A percentile compares a stretch with the other conserved stretches of the same genome.
Conservation (phyloP, 2,113 vertebrate species). For the Apteryx owenii region DNA sequence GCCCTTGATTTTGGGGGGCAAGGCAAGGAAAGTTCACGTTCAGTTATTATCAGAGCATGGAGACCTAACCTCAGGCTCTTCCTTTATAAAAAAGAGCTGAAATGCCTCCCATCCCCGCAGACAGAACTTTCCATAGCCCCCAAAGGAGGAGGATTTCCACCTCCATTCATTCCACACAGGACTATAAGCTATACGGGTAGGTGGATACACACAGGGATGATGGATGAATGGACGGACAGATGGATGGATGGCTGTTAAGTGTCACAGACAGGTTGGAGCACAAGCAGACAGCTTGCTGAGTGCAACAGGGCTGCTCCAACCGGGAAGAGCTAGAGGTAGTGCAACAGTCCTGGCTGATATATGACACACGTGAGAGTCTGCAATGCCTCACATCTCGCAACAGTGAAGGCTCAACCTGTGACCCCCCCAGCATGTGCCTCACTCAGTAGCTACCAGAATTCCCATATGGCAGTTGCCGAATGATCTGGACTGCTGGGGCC, state of each 20-base stretch:
- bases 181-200: neutral
- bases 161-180: neutral
- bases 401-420: neutral
- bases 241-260: neutral
- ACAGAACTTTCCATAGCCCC: neutral
- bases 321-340: neutral
- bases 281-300: neutral
- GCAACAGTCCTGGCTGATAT: neutral
- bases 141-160: neutral
- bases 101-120: neutral
- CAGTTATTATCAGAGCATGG: neutral
- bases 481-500: neutral
- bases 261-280: neutral
- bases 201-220: neutral
- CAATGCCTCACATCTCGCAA: neutral
- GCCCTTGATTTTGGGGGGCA: neutral
- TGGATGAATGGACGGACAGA: neutral
- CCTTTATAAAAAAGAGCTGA: neutral
- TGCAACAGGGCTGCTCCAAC: neutral
- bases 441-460: neutral
- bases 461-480: neutral
- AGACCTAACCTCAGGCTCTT: neutral
- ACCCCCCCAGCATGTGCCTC: neutral
- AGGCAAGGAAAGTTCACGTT: neutral
- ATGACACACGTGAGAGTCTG: neutral